A percentile compares a stretch with the other conserved stretches of the same genome.
Evolutionary conservation across 1,140 invertebrate genomes (phyloP).

Genomic region (Drosophila pseudoobscura): DNA sequence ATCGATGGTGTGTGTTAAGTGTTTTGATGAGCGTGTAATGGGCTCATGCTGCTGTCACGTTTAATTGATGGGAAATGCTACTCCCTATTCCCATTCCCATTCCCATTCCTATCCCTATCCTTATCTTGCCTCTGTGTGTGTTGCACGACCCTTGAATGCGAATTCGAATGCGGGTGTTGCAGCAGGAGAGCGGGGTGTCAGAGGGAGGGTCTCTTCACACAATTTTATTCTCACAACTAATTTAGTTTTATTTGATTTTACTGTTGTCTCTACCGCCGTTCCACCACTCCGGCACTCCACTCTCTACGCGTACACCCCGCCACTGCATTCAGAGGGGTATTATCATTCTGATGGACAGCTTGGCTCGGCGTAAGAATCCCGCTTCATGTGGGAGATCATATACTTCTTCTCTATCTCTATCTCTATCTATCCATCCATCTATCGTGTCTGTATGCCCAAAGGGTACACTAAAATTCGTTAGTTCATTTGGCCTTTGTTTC

Average conservation of each 20-base stretch:
- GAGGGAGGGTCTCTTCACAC: constrained; percentile 1
- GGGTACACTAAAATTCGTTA: too few relatives aligned
- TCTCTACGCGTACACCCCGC: not conserved
- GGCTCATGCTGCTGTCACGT: constrained; percentile 52
- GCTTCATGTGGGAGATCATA: too few relatives aligned
- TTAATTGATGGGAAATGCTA: constrained; percentile 63
- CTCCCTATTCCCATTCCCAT: not conserved
- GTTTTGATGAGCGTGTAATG: constrained; percentile 74
- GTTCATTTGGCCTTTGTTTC: too few relatives aligned
- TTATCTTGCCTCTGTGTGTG: too few relatives aligned
- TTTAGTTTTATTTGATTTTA: constrained; percentile 60
- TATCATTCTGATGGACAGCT: too few relatives aligned
- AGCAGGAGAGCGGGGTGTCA: constrained; percentile 1
- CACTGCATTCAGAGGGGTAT: too few relatives aligned
- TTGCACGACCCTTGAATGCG: too few relatives aligned
- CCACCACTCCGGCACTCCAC: too few relatives aligned
- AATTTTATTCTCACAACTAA: constrained; percentile 24
- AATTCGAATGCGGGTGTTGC: not conserved
- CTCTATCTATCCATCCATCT: not conserved
- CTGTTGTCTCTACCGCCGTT: constrained; percentile 34
- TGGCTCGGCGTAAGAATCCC: too few relatives aligned
- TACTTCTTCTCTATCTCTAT: too few relatives aligned
- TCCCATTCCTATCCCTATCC: too few relatives aligned
- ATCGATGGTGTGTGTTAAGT: constrained; percentile 31
- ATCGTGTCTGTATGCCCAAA: too few relatives aligned